Evolutionary conservation across 2,797 vertebrate species (phyloP).

Genomic region (Orientallactaga sibirica): DNA sequence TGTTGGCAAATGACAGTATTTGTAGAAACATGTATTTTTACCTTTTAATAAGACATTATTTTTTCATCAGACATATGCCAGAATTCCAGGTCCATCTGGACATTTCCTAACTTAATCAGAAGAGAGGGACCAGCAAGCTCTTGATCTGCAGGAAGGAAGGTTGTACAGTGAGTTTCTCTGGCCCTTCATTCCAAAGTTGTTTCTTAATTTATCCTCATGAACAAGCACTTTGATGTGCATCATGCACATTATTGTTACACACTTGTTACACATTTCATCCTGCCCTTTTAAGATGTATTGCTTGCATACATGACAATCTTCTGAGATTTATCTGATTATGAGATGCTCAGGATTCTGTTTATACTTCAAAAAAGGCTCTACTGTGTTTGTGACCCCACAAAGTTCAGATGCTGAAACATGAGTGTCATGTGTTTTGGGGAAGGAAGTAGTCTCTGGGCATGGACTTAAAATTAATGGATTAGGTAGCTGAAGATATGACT

Average conservation of each 20-base stretch:
- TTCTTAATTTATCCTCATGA: not conserved
- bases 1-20: not conserved
- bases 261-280: not conserved
- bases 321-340: not conserved
- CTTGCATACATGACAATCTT: not conserved
- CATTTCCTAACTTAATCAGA: not conserved
- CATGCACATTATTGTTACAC: not conserved
- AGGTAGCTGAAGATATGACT: too few species aligned
- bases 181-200: not conserved
- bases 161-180: not conserved
- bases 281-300: not conserved
- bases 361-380: not conserved
- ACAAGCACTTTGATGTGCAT: not conserved
- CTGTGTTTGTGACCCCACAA: not conserved
- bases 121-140: not conserved
- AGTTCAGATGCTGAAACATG: not conserved
- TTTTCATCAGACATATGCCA: slow-evolving; percentile 11
- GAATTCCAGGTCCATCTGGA: not conserved
- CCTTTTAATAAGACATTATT: not conserved
- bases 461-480: too few species aligned
- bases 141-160: not conserved
- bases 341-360: not conserved
- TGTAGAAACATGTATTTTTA: not conserved
- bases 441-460: too few species aligned
- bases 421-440: too few species aligned